Evolutionary conservation across 2,888 invertebrate species (phyloP).

Genomic region (Platycnemis pennipes): DNA sequence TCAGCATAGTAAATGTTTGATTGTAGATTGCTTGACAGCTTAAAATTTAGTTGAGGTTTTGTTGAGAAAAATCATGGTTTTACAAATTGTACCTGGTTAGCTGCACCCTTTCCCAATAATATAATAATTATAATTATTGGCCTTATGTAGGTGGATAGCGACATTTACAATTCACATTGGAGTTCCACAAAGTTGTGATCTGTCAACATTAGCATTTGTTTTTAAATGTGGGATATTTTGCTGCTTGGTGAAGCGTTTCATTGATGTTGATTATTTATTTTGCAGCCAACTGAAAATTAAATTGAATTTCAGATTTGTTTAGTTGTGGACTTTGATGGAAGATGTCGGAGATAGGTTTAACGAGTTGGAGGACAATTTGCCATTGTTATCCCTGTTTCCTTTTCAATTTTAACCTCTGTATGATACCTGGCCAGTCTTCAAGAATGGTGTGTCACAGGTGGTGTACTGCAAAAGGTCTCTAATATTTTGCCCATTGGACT

Average conservation of each 20-base stretch:
- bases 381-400: constrained; percentile 37
- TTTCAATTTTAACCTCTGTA: constrained; percentile 39
- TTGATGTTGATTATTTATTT: constrained; percentile 37
- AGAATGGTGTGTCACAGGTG: constrained; percentile 44
- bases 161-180: background rate
- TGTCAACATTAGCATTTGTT: background rate
- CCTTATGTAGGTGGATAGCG: background rate
- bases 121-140: constrained; percentile 12
- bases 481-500: constrained; percentile 18
- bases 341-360: constrained; percentile 43
- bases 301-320: constrained; percentile 55
- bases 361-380: background rate
- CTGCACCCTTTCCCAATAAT: background rate
- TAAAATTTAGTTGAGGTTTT: background rate
- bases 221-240: background rate
- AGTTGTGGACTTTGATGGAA: constrained; percentile 38
- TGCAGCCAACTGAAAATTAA: constrained; percentile 33
- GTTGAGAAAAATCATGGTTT: background rate
- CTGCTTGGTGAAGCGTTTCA: background rate
- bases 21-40: background rate
- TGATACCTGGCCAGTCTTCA: constrained; percentile 22
- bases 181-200: background rate
- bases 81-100: constrained; percentile 5
- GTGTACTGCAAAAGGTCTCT: constrained; percentile 32
- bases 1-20: background rate